A percentile compares a stretch with the other conserved stretches of the same genome.
Evolutionary conservation across 2,113 vertebrate species (phyloP).

Genomic region (Cairina moschata): DNA sequence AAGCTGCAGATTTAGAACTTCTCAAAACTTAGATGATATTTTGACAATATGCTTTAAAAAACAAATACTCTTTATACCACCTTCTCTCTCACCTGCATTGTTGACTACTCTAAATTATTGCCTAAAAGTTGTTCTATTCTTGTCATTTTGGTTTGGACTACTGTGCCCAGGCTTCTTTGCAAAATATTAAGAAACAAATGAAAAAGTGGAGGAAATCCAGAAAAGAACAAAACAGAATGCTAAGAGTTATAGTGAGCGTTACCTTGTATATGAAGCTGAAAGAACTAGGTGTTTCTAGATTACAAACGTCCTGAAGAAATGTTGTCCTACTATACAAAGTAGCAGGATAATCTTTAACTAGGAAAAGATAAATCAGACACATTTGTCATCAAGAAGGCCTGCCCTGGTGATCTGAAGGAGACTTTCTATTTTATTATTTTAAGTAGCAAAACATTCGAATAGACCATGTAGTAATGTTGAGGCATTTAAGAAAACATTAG

Average conservation of each 20-base stretch:
- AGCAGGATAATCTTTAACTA: not conserved
- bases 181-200: not conserved
- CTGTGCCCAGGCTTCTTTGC: not conserved
- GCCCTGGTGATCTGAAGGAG: not conserved
- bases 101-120: not conserved
- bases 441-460: not conserved
- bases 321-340: not conserved
- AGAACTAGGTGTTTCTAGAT: not conserved
- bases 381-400: not conserved
- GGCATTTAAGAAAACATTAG: not conserved
- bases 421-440: not conserved
- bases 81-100: not conserved
- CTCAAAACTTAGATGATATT: not conserved
- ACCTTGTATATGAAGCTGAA: not conserved
- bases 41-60: not conserved
- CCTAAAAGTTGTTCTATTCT: not conserved
- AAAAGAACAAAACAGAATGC: not conserved
- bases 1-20: not conserved
- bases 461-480: not conserved
- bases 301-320: not conserved
- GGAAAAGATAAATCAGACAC: not conserved
- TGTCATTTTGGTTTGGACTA: not conserved
- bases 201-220: not conserved
- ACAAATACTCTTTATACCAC: accelerated
- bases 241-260: not conserved